Conservation (phyloP, 2,888 invertebrate species). For the Drosophila sordidula region DNA sequence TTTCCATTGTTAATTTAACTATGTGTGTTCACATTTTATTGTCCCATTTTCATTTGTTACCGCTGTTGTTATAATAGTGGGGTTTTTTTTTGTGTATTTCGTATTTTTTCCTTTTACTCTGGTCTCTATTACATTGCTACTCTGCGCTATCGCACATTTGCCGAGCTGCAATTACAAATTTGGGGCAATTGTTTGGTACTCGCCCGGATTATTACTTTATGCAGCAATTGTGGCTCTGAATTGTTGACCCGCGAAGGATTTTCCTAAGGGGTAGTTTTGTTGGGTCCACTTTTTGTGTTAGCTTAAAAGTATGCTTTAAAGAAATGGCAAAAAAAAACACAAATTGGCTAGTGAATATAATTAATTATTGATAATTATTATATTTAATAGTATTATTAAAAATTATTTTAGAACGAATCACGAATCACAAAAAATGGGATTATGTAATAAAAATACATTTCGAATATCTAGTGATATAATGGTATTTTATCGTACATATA, state of each 20-base stretch:
- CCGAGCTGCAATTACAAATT: slow-evolving; percentile 71
- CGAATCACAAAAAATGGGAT: neutral
- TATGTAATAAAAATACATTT: no score
- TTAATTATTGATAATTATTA: no score
- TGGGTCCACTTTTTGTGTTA: neutral
- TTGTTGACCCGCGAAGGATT: slow-evolving; percentile 15
- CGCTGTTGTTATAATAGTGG: slow-evolving; percentile 23
- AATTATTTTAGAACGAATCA: no score
- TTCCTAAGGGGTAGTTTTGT: neutral
- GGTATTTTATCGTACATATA: neutral
- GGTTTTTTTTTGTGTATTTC: neutral
- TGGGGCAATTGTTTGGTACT: slow-evolving; percentile 67
- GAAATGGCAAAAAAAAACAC: neutral
- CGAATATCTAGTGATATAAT: neutral
- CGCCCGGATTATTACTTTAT: slow-evolving; percentile 39
- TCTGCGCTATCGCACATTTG: slow-evolving; percentile 62
- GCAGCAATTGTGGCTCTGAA: slow-evolving; percentile 20
- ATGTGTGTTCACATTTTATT: slow-evolving; percentile 32
- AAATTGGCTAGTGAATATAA: neutral
- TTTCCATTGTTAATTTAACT: slow-evolving; percentile 59
- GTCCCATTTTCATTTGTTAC: slow-evolving; percentile 50
- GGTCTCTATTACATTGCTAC: slow-evolving; percentile 11
- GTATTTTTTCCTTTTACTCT: neutral
- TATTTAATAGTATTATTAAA: no score
- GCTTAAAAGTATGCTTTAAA: neutral